Conservation (phyloP, 2,797 vertebrate species). For the Sardinella longiceps region DNA sequence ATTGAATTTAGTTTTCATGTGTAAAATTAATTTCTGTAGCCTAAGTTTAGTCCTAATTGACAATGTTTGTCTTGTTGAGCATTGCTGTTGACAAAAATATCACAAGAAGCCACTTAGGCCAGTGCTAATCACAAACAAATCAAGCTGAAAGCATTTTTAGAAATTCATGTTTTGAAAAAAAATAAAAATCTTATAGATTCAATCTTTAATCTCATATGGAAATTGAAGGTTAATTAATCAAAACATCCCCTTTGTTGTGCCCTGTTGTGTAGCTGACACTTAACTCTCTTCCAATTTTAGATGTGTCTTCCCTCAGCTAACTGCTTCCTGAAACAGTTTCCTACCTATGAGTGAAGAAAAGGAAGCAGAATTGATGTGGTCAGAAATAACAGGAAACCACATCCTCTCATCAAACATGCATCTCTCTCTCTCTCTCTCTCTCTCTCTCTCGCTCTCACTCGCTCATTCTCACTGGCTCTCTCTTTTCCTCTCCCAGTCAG, state of each 20-base stretch:
- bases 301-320: neutral
- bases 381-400: conserved; percentile 10
- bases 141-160: neutral
- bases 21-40: neutral
- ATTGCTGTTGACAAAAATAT: neutral
- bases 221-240: too few relatives aligned
- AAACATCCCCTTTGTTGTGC: neutral
- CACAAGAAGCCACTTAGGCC: neutral
- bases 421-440: neutral
- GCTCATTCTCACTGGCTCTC: neutral
- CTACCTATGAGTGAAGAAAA: conserved; percentile 11
- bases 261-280: neutral
- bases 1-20: neutral
- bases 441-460: neutral
- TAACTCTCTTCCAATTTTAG: neutral
- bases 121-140: neutral
- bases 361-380: conserved; percentile 20
- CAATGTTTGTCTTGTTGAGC: neutral
- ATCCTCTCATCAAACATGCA: conserved; percentile 21
- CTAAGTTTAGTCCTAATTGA: neutral
- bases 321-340: conserved; percentile 3
- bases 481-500: conserved; percentile 4
- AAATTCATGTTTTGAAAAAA: neutral
- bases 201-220: too few relatives aligned
- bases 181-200: too few relatives aligned